Evolutionary conservation across 2,113 vertebrate species (phyloP).

Genomic region (Lampris megalopsis): DNA sequence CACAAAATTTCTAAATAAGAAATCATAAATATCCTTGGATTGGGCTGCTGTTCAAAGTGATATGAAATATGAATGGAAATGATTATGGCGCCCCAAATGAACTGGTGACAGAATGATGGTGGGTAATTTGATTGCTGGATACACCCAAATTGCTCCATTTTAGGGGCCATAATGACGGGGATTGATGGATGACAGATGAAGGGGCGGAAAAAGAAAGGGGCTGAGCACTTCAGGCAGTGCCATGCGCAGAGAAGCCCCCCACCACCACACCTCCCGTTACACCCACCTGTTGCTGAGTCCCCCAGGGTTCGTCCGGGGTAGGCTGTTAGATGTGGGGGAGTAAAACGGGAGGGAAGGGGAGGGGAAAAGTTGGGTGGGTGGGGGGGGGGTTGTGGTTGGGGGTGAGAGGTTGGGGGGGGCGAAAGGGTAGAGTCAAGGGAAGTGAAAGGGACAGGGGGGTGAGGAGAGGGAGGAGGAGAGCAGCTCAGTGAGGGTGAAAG

Average conservation of each 20-base stretch:
- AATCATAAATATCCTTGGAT: background rate
- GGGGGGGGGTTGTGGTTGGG: slow-evolving; percentile 57
- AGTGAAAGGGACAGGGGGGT: background rate
- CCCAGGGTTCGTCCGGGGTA: slow-evolving; percentile 93
- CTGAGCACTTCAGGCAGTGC: slow-evolving; percentile 74
- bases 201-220: slow-evolving; percentile 48
- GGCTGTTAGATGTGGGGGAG: slow-evolving; percentile 86
- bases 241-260: slow-evolving; percentile 83
- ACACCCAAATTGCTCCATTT: background rate
- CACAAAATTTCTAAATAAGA: background rate
- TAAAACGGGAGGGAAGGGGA: slow-evolving; percentile 65
- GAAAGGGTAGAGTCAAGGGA: slow-evolving; percentile 25
- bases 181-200: slow-evolving; percentile 43
- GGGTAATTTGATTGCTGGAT: background rate
- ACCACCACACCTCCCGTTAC: slow-evolving; percentile 66
- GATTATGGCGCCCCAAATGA: background rate
- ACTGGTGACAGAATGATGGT: background rate
- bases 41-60: background rate
- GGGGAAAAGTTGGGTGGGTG: slow-evolving; percentile 70
- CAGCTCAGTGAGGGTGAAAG: slow-evolving; percentile 41
- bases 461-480: background rate
- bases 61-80: background rate
- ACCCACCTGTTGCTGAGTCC: slow-evolving; percentile 94
- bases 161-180: background rate
- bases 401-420: slow-evolving; percentile 54